These are phyloP conservation scores for Xenops minutus DNA, from an alignment of 2,797 vertebrate genomes.

Conservation along the genomic window DNA sequence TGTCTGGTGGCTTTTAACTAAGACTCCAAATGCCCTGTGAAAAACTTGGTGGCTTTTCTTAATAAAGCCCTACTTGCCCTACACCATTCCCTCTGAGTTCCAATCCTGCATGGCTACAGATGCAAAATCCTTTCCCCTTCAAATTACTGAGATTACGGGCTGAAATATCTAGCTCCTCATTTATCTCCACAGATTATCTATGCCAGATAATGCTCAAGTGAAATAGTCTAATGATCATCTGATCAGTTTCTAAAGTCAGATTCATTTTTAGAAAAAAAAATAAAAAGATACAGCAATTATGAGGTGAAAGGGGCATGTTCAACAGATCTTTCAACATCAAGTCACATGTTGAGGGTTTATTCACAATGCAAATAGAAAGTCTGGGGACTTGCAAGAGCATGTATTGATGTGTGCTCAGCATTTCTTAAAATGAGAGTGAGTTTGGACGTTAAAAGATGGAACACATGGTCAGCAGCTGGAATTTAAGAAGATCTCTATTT, in stretches of 20 bases:
- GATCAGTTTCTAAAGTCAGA: neutral
- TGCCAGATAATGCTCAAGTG: neutral
- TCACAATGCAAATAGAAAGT: neutral
- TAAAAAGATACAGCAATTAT: neutral
- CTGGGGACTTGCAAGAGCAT: neutral
- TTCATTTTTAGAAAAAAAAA: neutral
- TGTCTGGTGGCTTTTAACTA: neutral
- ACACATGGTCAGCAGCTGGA: conserved; percentile 13
- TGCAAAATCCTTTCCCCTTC: neutral
- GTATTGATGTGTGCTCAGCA: neutral
- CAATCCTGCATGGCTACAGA: neutral
- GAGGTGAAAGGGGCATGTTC: neutral
- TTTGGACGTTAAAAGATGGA: conserved; percentile 11
- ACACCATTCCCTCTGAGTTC: neutral
- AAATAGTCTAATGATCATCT: conserved; percentile 16
- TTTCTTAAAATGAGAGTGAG: neutral
- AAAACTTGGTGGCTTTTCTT: neutral
- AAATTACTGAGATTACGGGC: neutral
- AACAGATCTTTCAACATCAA: neutral
- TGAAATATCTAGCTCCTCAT: neutral
- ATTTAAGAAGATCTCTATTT: neutral
- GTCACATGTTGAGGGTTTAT: neutral
- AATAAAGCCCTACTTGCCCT: neutral
- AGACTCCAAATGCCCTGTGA: neutral
- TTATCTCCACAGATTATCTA: neutral